Evolutionary conservation across 2,888 invertebrate genomes (phyloP).

Genomic region (Drosophila incognita): DNA sequence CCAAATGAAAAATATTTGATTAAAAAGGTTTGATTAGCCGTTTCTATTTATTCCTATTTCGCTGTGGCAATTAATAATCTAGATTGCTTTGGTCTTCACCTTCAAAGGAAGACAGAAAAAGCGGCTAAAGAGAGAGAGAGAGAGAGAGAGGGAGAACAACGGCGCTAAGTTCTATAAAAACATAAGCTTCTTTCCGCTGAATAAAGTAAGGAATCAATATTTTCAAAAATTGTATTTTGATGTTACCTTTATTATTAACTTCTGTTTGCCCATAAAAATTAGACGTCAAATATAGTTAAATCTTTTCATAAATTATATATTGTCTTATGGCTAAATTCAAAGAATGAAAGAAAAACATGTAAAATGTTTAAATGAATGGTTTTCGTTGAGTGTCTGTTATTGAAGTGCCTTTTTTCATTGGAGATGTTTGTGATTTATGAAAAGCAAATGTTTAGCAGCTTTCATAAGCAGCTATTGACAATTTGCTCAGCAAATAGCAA

Average conservation of each 20-base stretch:
- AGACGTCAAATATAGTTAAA: not conserved
- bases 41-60: not conserved
- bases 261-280: not conserved
- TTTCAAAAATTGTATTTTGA: not conserved
- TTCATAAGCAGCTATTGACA: not conserved
- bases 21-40: conserved; percentile 49
- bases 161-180: not conserved
- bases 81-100: not conserved
- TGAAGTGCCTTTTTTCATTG: not conserved
- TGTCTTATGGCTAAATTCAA: not conserved
- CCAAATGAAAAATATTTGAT: conserved; percentile 40
- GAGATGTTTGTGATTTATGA: not conserved
- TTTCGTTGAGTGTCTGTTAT: not conserved
- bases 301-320: not conserved
- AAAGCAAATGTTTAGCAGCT: not conserved
- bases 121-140: not conserved
- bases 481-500: not conserved
- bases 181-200: not conserved
- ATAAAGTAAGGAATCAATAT: not conserved
- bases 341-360: not conserved
- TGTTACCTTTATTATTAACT: not conserved
- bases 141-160: not conserved
- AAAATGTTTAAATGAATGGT: not conserved
- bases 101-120: not conserved
- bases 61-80: not conserved